Evolutionary conservation across 92 coral and sea anemone genomes (phyloP).

Genomic region (Desmophyllum pertusum): DNA sequence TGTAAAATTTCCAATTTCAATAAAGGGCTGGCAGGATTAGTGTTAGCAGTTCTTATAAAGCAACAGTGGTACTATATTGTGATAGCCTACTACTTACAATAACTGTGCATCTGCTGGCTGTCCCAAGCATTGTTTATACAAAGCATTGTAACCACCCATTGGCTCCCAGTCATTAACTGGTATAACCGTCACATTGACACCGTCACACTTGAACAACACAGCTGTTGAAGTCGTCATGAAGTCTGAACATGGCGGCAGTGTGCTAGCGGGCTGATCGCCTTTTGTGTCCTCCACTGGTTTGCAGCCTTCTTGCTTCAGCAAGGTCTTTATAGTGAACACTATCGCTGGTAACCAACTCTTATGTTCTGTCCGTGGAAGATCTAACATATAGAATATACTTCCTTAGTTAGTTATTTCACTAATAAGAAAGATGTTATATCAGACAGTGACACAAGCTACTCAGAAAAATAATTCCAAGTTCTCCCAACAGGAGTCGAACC

Average conservation of each 20-base stretch:
- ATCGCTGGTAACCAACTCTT: constrained; percentile 98
- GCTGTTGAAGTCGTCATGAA: constrained; percentile 80
- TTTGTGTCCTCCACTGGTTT: constrained; percentile 20
- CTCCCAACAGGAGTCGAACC: too few species aligned
- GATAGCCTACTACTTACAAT: constrained; percentile 55
- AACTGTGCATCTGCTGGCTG: constrained; percentile 83
- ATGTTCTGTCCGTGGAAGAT: constrained; percentile 95
- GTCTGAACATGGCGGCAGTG: constrained; percentile 89
- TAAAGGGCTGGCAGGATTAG: too few species aligned
- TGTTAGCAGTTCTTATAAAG: too few species aligned
- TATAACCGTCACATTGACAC: constrained; percentile 72
- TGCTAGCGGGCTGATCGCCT: constrained; percentile 12
- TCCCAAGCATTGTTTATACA: constrained; percentile 80
- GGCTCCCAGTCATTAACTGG: constrained; percentile 98
- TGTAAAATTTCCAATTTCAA: too few species aligned
- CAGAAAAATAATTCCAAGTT: too few species aligned
- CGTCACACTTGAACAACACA: constrained; percentile 86
- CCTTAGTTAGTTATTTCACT: too few species aligned
- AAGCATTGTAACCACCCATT: constrained; percentile 81
- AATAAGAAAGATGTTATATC: too few species aligned
- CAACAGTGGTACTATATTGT: too few species aligned
- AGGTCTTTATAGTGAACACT: constrained; percentile 86
- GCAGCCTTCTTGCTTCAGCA: constrained; percentile 73
- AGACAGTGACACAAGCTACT: too few species aligned
- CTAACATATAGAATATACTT: constrained; percentile 45